Evolutionary conservation across 2,113 vertebrate species (phyloP).

Genomic region (Oncorhynchus gorbuscha): DNA sequence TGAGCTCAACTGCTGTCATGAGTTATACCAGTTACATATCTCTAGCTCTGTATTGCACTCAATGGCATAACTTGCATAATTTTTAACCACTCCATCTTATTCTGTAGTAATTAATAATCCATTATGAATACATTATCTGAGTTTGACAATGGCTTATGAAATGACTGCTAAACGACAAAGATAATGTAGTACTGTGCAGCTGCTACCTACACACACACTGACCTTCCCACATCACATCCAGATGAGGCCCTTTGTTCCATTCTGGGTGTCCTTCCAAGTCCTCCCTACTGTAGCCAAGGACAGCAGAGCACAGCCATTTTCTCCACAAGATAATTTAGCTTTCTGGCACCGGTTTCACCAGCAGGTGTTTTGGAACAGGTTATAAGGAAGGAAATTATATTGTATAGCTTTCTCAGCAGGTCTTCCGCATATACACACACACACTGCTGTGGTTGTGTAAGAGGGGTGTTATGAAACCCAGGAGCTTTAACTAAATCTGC

Average conservation of each 20-base stretch:
- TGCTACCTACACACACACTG: no score
- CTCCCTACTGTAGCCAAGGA: not conserved
- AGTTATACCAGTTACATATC: not conserved
- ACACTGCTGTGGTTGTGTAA: no score
- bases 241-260: constrained; percentile 6
- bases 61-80: no score
- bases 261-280: constrained; percentile 24
- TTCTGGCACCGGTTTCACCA: constrained; percentile 27
- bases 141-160: no score
- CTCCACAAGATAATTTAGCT: constrained; percentile 33
- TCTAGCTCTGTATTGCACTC: not conserved
- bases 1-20: constrained; percentile 55
- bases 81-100: no score
- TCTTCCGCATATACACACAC: no score
- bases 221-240: not conserved
- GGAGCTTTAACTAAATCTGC: constrained; percentile 36
- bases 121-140: no score
- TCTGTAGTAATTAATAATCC: no score
- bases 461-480: constrained; percentile 36
- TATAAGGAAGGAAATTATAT: constrained; percentile 7
- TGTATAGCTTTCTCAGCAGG: constrained; percentile 14
- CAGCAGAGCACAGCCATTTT: constrained; percentile 26
- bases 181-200: no score
- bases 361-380: constrained; percentile 29
- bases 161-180: no score